Base-by-base conservation (phyloP, 2,888 invertebrate genomes). In the Rotaria sp. region DNA sequence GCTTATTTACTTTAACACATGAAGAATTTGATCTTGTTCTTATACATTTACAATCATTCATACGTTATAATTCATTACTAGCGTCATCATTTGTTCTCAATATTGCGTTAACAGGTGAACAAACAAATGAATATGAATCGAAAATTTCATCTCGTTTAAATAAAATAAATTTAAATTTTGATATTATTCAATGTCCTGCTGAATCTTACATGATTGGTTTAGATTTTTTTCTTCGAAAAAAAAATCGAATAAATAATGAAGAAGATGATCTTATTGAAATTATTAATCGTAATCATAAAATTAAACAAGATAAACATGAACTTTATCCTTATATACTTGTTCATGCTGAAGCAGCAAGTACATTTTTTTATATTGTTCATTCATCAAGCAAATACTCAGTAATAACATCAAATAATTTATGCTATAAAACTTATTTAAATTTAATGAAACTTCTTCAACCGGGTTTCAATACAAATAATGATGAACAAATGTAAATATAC, bases 91-190 rank as follows among this genome's bases (percentile, higher is more conserved):
- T 75, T 45, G n/a, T 45, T 26, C 75, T 75, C 13, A 75, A 75
- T 75, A 75, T 75, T 13, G 75, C 75, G 0, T 26, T 75, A 41
- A 75, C 75, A 41, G 75, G 75, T 38, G 41, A 75, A 41, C 45
- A 38, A 41, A 75, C 75, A 24, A 38, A 41, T 41, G 75, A 75
- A 75, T 75, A 75, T 75, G 41, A 75, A n/a, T 21, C 26, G 21
- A 75, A 75, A 75, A 75, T 75, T 8, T 21, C 41, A 1, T 38
- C 38, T 2, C 24, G n/a, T 13, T 45, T 75, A 45, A 75, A n/a
- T 75, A 75, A 75, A 75, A 75, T 75, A 4, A 75, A 75, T 75
- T 45, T 75, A 38, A 75, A 45, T 75, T 75, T 75, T 26, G 75
- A 75, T 75, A 45, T 75, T 75, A 41, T 75, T 26, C 38, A 38